phyloP scores from a whole-genome alignment of 2,113 vertebrate genomes.

The Gopherus flavomarginatus region DNA sequence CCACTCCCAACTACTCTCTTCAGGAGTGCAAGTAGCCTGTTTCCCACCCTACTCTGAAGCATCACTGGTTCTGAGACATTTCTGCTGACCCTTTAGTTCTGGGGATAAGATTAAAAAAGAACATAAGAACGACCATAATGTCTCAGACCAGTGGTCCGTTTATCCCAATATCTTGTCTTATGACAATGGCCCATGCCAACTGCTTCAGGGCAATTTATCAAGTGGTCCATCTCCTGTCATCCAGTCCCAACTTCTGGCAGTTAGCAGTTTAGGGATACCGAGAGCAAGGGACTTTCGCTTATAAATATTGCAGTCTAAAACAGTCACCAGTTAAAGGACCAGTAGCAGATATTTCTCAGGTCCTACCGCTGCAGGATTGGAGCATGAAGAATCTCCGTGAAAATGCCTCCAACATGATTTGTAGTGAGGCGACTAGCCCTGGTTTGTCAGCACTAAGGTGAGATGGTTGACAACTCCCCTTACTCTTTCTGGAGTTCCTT shows the following conservation, averaged over 20 bases:
- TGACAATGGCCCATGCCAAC: too few species aligned
- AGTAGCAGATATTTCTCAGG: accelerated
- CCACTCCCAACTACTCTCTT: not conserved
- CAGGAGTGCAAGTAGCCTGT: not conserved
- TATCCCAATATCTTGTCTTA: too few species aligned
- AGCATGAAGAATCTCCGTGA: accelerated
- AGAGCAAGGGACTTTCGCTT: too few species aligned
- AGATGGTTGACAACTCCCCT: not conserved
- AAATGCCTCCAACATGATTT: not conserved
- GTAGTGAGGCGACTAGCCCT: not conserved
- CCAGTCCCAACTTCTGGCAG: too few species aligned
- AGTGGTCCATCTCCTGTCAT: too few species aligned
- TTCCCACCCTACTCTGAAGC: not conserved
- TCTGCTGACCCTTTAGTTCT: not conserved
- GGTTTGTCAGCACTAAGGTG: not conserved
- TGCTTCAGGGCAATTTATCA: too few species aligned
- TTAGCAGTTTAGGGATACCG: too few species aligned
- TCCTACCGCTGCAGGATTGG: not conserved
- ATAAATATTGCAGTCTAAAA: not conserved
- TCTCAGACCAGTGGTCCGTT: too few species aligned
- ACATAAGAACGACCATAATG: too few species aligned
- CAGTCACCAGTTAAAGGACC: accelerated
- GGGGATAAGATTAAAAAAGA: too few species aligned
- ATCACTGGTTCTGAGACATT: not conserved
- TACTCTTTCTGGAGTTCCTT: not conserved